Evolutionary conservation across 2,113 vertebrate species (phyloP).

Genomic region (Dendrocopos noguchii): DNA sequence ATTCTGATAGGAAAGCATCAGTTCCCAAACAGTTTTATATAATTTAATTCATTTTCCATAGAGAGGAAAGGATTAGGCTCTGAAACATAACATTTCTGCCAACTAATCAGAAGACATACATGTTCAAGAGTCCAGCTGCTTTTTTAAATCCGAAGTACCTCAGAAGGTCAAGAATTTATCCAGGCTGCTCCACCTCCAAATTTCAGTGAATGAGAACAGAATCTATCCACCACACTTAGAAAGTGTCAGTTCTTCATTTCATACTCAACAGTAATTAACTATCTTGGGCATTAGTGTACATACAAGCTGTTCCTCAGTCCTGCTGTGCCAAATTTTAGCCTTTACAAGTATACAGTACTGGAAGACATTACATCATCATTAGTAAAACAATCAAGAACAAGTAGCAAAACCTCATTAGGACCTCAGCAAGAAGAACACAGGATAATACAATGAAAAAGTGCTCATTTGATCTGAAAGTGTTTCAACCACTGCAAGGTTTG

Average conservation of each 20-base stretch:
- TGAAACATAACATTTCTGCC: conserved; percentile 30
- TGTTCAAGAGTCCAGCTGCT: not conserved
- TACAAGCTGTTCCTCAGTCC: conserved; percentile 20
- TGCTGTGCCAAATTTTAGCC: conserved; percentile 18
- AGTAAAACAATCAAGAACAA: conserved; percentile 38
- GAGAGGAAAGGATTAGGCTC: not conserved
- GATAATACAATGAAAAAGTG: not conserved
- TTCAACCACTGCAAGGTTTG: not conserved
- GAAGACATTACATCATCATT: conserved; percentile 10
- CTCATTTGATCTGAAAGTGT: not conserved
- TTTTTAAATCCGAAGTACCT: conserved; percentile 12
- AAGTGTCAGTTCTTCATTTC: conserved; percentile 7
- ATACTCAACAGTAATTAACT: not conserved
- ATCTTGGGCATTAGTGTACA: not conserved
- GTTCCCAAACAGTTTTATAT: not conserved
- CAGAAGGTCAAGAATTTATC: not conserved
- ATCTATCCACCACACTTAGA: not conserved
- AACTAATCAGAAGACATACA: not conserved
- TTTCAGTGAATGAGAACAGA: conserved; percentile 23
- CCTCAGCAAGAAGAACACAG: conserved; percentile 3
- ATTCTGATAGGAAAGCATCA: not conserved
- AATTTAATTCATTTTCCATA: conserved; percentile 6
- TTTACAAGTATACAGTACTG: not conserved
- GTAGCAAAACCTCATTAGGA: not conserved
- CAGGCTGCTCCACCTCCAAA: not conserved